Conservation (phyloP, 2,113 vertebrate genomes). For the Urocitellus parryii region DNA sequence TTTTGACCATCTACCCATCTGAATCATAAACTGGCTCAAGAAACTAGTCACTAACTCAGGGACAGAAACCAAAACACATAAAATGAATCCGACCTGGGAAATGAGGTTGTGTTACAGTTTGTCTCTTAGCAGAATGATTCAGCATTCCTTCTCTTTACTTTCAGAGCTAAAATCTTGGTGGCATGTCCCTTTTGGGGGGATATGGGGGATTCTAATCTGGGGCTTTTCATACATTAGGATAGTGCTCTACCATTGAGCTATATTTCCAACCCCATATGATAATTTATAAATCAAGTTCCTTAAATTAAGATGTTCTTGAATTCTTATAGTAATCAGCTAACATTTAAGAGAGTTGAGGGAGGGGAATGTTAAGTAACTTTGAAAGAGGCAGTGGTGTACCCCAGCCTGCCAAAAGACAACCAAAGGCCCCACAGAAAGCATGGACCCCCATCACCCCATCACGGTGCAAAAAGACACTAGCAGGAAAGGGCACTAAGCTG, state of each 20-base stretch:
- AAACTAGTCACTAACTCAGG: conserved; percentile 35
- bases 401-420: not conserved
- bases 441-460: not conserved
- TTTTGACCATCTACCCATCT: conserved; percentile 7
- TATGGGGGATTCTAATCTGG: not conserved
- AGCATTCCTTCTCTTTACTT: conserved; percentile 69
- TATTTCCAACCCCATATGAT: not conserved
- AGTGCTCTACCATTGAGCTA: not conserved
- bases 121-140: conserved; percentile 73
- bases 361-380: conserved; percentile 14
- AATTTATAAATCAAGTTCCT: conserved; percentile 67
- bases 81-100: conserved; percentile 51
- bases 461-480: not conserved
- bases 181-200: not conserved
- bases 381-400: not conserved
- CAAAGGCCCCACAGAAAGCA: not conserved
- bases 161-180: conserved; percentile 34
- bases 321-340: not conserved
- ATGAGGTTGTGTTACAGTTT: not conserved
- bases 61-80: conserved; percentile 1
- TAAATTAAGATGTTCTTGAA: not conserved
- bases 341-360: not conserved
- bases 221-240: not conserved
- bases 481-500: not conserved
- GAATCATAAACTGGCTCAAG: conserved; percentile 32